Evolutionary conservation across 2,888 invertebrate genomes (phyloP), one percentile per base, ranked within the genome.

Genomic region (Emmelina monodactyla): DNA sequence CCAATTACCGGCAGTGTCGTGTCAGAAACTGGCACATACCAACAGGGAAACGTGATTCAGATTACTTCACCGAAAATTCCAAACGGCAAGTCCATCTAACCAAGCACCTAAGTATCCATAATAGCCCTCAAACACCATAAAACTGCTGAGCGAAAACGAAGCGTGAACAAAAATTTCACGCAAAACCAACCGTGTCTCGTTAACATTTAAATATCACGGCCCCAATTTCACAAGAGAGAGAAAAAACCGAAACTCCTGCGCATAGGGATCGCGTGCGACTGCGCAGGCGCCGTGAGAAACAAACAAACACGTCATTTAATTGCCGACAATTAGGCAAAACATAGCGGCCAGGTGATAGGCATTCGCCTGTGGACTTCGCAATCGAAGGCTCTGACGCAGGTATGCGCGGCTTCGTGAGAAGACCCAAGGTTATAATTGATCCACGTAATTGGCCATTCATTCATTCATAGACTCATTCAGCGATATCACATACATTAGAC

Each of bases 271-370:
- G 25, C 25, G 25, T 25, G 25, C 25, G 25, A 25, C 9, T 25
- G 25, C 25, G 9, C 25, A 38, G 30, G 28, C 28, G 29, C 25
- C 41, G 41, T 41, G 41, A 35, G 41, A 41, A 37, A 25, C 34
- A 30, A 33, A 37, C 33, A 37, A 33, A 25, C 25, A 11, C 25
- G 9, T 25, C 15, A 14, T 29, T 34, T 41, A 38, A 41, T 38
- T 35, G 41, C 31, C 31, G 14, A 32, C 41, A 39, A 39, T 41
- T 41, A 41, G 41, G 14, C 28, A 22, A 35, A 36, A 19, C 11
- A 22, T 7, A 13, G 32, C 22, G 13, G 19, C n/a, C 11, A 9
- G 9, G 25, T 25, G 25, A 25, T 25, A 25, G 25, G 4, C 25
- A 10, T 11, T 25, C 19, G 19, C 19, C 19, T 4, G 25, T 4